These are phyloP conservation scores for Danio choprae DNA, from an alignment of 2,797 vertebrate genomes.

Conservation along the genomic window DNA sequence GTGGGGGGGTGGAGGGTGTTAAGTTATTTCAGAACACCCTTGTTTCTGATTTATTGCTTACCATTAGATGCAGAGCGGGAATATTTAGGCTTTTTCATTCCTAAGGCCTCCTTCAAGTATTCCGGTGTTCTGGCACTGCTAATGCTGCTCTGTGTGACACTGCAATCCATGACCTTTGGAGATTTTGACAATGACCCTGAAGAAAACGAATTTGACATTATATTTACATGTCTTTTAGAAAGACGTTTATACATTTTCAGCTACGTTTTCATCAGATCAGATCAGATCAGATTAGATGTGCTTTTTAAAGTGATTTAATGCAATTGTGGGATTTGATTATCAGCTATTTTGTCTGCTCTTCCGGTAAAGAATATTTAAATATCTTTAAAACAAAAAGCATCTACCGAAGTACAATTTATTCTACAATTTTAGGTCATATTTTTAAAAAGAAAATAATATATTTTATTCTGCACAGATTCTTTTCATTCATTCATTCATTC, in stretches of 20 bases:
- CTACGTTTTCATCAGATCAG: not conserved
- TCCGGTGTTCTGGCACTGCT: conserved; percentile 70
- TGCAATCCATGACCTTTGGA: conserved; percentile 71
- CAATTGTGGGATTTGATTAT: not conserved
- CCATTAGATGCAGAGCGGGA: conserved; percentile 78
- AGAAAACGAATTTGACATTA: not conserved
- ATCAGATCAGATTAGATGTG: not conserved
- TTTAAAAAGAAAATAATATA: too few species aligned
- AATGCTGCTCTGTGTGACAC: conserved; percentile 60
- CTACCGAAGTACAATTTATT: not conserved
- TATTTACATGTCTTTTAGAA: conserved; percentile 9
- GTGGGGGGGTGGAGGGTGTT: too few species aligned
- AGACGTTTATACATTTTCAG: not conserved
- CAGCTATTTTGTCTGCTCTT: not conserved
- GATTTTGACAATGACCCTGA: conserved; percentile 64
- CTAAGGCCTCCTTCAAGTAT: conserved; percentile 82
- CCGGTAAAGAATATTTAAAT: not conserved
- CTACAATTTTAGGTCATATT: too few species aligned
- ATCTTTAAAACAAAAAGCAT: not conserved
- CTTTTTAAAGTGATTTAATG: not conserved
- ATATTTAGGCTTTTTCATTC: conserved; percentile 80
- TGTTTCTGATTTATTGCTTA: conserved; percentile 50
- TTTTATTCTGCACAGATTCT: too few species aligned
- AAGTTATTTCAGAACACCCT: too few species aligned
- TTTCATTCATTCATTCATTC: too few species aligned